phyloP scores from a whole-genome alignment of 1,140 invertebrate genomes.

The Hylyphantes graminicola region DNA sequence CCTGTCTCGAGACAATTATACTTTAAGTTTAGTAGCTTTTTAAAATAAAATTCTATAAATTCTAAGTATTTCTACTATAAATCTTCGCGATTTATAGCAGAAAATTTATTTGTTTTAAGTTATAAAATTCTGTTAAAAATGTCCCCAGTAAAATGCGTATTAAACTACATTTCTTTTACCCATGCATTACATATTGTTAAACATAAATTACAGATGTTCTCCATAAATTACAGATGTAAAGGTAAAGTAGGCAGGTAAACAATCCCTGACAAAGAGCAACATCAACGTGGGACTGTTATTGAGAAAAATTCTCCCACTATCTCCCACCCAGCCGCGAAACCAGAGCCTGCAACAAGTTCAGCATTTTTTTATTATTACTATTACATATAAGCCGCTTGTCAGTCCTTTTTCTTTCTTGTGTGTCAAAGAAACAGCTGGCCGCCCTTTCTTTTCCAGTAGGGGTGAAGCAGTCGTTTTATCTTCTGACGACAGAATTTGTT shows the following conservation, averaged over 20 bases:
- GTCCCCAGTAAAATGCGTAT: too few species aligned
- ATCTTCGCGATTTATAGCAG: too few species aligned
- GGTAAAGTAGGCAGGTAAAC: neutral
- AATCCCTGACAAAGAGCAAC: neutral
- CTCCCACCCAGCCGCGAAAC: constrained; percentile 26
- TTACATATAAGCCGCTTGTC: constrained; percentile 1
- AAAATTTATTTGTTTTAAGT: too few species aligned
- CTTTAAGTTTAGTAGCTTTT: too few species aligned
- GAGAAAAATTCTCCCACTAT: neutral
- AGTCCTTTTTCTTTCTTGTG: constrained; percentile 16
- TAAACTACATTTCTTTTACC: too few species aligned
- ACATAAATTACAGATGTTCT: too few species aligned
- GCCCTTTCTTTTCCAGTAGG: constrained; percentile 32
- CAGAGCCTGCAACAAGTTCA: constrained; percentile 43
- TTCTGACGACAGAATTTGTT: constrained; percentile 49
- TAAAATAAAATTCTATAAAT: too few species aligned
- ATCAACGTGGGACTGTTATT: neutral
- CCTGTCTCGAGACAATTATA: too few species aligned
- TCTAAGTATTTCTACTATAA: too few species aligned
- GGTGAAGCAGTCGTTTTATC: constrained; percentile 47
- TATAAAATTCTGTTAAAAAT: too few species aligned
- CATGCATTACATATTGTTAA: too few species aligned
- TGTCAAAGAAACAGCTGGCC: constrained; percentile 53
- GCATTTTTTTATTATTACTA: constrained; percentile 8
- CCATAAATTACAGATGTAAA: too few species aligned